Evolutionary conservation across 1,140 invertebrate genomes (phyloP).

Genomic region (Druon quercuslanigerum): DNA sequence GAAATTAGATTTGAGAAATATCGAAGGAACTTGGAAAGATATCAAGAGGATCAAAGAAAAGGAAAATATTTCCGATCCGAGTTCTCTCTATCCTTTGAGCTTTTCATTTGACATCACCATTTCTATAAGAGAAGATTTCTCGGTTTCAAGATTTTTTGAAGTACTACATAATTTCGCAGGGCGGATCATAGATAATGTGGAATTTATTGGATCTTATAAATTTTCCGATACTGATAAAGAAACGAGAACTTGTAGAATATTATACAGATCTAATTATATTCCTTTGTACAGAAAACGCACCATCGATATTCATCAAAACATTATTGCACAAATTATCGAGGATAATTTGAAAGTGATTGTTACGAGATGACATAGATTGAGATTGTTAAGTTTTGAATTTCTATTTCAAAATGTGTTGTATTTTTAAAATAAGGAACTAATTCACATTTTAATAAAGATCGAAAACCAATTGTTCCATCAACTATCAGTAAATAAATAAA

Average conservation of each 20-base stretch:
- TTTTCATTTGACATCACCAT: constrained; percentile 71
- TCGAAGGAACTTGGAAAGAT: constrained; percentile 45
- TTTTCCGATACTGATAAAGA: constrained; percentile 56
- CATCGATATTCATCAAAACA: constrained; percentile 69
- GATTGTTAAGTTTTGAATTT: background rate
- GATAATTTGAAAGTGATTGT: constrained; percentile 61
- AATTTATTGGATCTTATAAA: constrained; percentile 61
- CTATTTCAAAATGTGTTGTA: too few species aligned
- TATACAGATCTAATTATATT: constrained; percentile 65
- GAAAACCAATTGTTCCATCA: too few species aligned
- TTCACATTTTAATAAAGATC: too few species aligned
- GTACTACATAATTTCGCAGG: constrained; percentile 66
- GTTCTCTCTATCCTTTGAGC: constrained; percentile 52
- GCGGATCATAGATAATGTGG: constrained; percentile 63
- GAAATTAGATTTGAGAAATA: constrained; percentile 41
- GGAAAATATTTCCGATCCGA: constrained; percentile 1
- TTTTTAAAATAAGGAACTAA: too few species aligned
- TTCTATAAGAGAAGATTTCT: constrained; percentile 50
- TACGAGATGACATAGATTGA: constrained; percentile 45
- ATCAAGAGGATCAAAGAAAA: constrained; percentile 19
- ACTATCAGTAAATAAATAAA: too few species aligned
- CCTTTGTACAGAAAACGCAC: constrained; percentile 67
- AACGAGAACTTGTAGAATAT: constrained; percentile 69
- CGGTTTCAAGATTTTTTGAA: constrained; percentile 57
- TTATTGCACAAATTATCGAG: constrained; percentile 66